Base-by-base conservation (phyloP, 2,888 invertebrate species). In the Diarsia rubi region DNA sequence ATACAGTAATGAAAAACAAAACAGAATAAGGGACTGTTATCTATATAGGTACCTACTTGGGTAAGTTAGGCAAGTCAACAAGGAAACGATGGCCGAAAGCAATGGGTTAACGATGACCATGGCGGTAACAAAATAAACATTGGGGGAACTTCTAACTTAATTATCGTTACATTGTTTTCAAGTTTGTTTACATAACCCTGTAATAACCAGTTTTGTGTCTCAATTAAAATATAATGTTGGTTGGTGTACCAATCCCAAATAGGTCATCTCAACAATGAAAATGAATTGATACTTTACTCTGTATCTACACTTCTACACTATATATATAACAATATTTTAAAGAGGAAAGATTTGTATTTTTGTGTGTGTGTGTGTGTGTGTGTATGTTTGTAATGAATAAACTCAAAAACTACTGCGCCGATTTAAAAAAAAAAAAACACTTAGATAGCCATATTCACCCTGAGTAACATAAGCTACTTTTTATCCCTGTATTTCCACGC, bases 71-170 rank as follows among this genome's bases (percentile, higher is more conserved):
- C 63, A 69, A 80, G 80, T 73, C 80, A 82, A 82, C 77, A 82
- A 65, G 57, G 64, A 76, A 64, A 62, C 62, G 64, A 67, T 65
- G 72, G 57, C 72, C 64, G 19, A 52, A 45, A 64, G 69, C 68
- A 73, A 83, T 76, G 76, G 68, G 83, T 64, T 80, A 73, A 82
- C 70, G 83, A 80, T 82, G 76, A 73, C 83, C 83, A 80, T 62
- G 42, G 73, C 64, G 71, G 67, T 69, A 70, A 64, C 67, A 62
- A 80, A 80, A 76, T 76, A 83, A 80, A 83, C 72, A 80, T 59
- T 75, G 42, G 49, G 69, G 82, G 31, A 66, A 65, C 42, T 60
- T 78, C 78, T 69, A 78, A 82, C 79, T 80, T 80, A 62, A 73
- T 82, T 71, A 79, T 69, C 62, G 49, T 59, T 59, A 73, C 78